Percentiles rank a stretch among this genome's conserved stretches.
Evolutionary conservation across 2,888 invertebrate species (phyloP).

Genomic region (Gandaritis pyraliata): DNA sequence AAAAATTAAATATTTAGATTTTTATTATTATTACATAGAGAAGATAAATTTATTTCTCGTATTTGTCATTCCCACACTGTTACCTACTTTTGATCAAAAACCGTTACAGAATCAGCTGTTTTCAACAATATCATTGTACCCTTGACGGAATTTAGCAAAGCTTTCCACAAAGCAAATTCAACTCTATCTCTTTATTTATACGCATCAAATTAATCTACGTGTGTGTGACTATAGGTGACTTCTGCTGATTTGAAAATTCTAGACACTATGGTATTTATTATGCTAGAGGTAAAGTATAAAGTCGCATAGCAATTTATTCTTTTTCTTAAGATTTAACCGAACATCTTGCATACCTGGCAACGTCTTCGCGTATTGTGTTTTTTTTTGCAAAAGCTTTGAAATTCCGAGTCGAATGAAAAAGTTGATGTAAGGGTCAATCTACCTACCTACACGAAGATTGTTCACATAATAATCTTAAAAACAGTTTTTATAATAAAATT

Average conservation of each 20-base stretch:
- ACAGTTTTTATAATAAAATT: too few species aligned
- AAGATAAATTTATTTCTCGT: background rate
- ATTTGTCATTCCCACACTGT: conserved; percentile 18
- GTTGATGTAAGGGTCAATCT: conserved; percentile 3
- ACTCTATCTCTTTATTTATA: conserved; percentile 40
- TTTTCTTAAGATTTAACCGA: conserved; percentile 71
- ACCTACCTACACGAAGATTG: background rate
- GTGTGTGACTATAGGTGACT: conserved; percentile 28
- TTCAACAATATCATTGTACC: conserved; percentile 43
- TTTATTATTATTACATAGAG: too few species aligned
- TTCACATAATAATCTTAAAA: background rate
- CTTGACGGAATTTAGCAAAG: conserved; percentile 56
- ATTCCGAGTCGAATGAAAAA: conserved; percentile 33
- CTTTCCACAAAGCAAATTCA: conserved; percentile 38
- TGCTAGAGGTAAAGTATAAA: conserved; percentile 32
- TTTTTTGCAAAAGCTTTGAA: conserved; percentile 47
- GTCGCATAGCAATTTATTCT: conserved; percentile 37
- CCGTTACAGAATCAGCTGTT: conserved; percentile 81
- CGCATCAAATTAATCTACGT: conserved; percentile 31
- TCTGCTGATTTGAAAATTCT: background rate
- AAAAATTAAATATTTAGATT: too few species aligned
- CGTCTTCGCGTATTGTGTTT: conserved; percentile 64
- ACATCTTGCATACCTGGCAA: conserved; percentile 80
- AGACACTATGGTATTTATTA: conserved; percentile 33
- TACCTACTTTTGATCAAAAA: conserved; percentile 52